These are phyloP conservation scores for Columba guinea DNA, from an alignment of 2,797 vertebrate genomes.

Conservation along the genomic window DNA sequence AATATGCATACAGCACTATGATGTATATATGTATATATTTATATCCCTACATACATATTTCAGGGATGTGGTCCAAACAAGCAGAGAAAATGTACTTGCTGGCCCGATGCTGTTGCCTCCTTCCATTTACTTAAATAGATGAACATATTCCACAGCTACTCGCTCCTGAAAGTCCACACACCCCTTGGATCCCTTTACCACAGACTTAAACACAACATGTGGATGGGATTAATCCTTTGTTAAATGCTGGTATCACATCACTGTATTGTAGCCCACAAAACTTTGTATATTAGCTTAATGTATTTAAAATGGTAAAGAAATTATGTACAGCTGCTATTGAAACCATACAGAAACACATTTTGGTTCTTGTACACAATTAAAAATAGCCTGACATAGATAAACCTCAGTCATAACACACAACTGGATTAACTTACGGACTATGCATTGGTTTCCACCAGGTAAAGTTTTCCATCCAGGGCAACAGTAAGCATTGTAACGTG, in stretches of 20 bases:
- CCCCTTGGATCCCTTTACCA: not conserved
- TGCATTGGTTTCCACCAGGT: conserved; percentile 98
- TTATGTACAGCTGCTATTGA: not conserved
- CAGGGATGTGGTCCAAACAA: conserved; percentile 2
- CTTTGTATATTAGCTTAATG: not conserved
- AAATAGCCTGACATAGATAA: not conserved
- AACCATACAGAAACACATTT: not conserved
- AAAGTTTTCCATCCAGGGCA: conserved; percentile 99
- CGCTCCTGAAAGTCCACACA: not conserved
- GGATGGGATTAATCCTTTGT: conserved; percentile 34
- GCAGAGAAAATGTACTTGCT: not conserved
- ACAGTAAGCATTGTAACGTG: conserved; percentile 94
- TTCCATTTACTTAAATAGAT: conserved; percentile 22
- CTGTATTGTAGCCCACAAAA: not conserved
- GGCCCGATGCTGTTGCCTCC: not conserved
- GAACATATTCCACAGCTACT: not conserved
- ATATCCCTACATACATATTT: not conserved
- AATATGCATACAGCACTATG: not conserved
- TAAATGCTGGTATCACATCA: conserved; percentile 32
- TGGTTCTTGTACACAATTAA: not conserved
- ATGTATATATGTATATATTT: not conserved
- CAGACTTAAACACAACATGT: conserved; percentile 18
- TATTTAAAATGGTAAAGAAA: conserved; percentile 30
- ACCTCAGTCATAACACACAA: not conserved
- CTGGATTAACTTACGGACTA: conserved; percentile 93